Base-by-base conservation (phyloP, 2,797 vertebrate species). In the Liasis olivaceus region DNA sequence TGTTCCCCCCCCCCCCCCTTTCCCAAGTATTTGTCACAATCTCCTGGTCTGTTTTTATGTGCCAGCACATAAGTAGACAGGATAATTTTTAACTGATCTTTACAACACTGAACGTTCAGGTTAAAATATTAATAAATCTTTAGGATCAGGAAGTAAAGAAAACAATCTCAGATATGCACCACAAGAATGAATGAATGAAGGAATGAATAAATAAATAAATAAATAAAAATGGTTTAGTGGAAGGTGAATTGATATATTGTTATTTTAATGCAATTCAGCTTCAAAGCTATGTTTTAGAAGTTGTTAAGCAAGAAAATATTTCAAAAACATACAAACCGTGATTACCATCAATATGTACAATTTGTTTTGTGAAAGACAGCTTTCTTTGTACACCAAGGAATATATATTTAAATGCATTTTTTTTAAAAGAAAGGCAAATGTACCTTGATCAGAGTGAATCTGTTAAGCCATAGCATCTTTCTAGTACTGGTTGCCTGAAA, bases 351-450 rank as follows among this genome's bases (percentile, higher is more conserved):
- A 31, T 69, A 0, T 90, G 85, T 94, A 85, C 13, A 86, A 90
- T 84, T 87, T 22, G 42, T 20, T 14, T 72, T 72, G 5, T 72
- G 31, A 72, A 91, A 15, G 4, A 31, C 15, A 86, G 5, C 36
- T n/a, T 63, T 95, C 93, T 77, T 51, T 1, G 87, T 66, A 77
- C 2, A 51, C n/a, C 69, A 64, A 93, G 5, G 36, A 94, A 90
- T 86, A 47, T 36, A 7, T 91, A 13, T 94, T 90, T 91, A 89
- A 91, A 3, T 94, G 84, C 47, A 31, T 86, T 0, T 42, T 90
- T 94, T 94, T 66, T 59, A 93, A 93, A 60, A 86, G 81, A 85
- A 84, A 94, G 28, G 91, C 86, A 93, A 91, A 17, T 9, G 13
- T 56, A 11, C 86, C 93, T 81, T 88, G 77, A 85, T 85, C 20